Evolutionary conservation across 2,888 invertebrate genomes (phyloP), one percentile per base, ranked within the genome.

Genomic region (Eretmocerus hayati): DNA sequence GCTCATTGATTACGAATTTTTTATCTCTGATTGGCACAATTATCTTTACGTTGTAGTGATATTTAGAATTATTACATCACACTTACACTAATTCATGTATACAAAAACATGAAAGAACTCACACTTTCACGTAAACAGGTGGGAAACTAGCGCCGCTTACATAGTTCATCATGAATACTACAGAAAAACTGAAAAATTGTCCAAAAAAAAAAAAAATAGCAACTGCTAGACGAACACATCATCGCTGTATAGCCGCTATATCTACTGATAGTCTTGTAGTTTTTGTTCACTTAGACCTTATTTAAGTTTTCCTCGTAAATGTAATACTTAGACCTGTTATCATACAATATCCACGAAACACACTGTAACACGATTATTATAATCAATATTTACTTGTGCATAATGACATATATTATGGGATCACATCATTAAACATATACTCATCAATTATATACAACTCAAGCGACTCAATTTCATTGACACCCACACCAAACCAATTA

Each of bases 361-460:
- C 67, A 70, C 68, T 71, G 70, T 71, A 71, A 70, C 67, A 69
- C 66, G 60, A 61, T 61, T 62, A 67, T 66, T 66, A 69, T 70
- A 65, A 66, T 65, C 65, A 67, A 64, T 67, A 67, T 66, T 63
- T 67, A 69, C 69, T 66, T 69, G 67, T 69, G 68, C 66, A 70
- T 68, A 69, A 66, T 67, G 62, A 69, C 65, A 70, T n/a, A 51
- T 69, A 68, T 67, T 66, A 67, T 69, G 62, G 59, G 66, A 60
- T 66, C 70, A 70, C 69, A 68, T 70, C 68, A 69, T 70, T 69
- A 69, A 68, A 68, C 66, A 66, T 66, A 66, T 67, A 67, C 65
- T 69, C 64, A 67, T 65, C 64, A 59, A 60, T 59, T 50, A 63
- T 67, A 65, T 66, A 62, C 63, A 62, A 61, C 61, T 58, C 64